A percentile compares a stretch with the other conserved stretches of the same genome.
phyloP scores from a whole-genome alignment of 2,888 invertebrate species.

The Pristionchus entomophagus region DNA sequence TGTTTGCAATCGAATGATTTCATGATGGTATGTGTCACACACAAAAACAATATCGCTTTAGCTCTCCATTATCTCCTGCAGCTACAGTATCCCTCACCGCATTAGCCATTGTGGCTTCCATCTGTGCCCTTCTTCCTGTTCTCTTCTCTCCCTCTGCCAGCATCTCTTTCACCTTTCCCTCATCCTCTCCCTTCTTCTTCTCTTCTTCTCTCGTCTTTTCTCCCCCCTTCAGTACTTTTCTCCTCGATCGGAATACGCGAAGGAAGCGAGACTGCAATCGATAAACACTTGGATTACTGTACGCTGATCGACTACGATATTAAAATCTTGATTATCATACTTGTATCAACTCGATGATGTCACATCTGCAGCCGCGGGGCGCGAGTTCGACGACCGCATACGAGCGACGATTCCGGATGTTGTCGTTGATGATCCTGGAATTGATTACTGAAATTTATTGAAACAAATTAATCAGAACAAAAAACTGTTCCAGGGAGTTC shows the following conservation, averaged over 20 bases:
- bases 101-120: neutral
- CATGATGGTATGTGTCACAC: too few species aligned
- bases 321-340: neutral
- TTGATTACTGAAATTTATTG: too few species aligned
- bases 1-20: too few species aligned
- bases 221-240: neutral
- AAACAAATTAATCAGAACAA: too few species aligned
- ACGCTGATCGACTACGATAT: too few species aligned
- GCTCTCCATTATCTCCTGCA: neutral
- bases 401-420: slow-evolving; percentile 53
- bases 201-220: slow-evolving; percentile 12
- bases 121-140: neutral
- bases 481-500: too few species aligned
- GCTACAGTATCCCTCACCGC: slow-evolving; percentile 6
- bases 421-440: slow-evolving; percentile 46
- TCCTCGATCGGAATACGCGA: neutral
- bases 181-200: slow-evolving; percentile 7
- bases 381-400: slow-evolving; percentile 64
- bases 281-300: neutral
- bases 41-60: too few species aligned
- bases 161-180: slow-evolving; percentile 22
- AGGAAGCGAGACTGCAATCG: slow-evolving; percentile 25
- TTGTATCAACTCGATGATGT: slow-evolving; percentile 51
- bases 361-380: slow-evolving; percentile 61
- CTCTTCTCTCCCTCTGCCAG: neutral